phyloP scores from a whole-genome alignment of 2,113 vertebrate genomes.

The Redunca redunca region DNA sequence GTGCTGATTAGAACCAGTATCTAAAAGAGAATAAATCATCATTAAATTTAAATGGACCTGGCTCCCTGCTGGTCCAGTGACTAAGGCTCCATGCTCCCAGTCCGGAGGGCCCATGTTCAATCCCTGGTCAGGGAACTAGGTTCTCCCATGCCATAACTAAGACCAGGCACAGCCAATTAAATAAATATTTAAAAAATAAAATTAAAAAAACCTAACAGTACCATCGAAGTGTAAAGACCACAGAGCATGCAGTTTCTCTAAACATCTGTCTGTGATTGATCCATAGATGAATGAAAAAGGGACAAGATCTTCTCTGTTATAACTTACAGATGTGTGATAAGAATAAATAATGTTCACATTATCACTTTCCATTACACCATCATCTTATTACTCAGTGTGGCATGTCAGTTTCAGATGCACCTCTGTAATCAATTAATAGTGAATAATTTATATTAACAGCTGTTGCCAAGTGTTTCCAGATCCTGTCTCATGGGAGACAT shows the following conservation, averaged over 20 bases:
- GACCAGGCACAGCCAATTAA: neutral
- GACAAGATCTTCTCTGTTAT: neutral
- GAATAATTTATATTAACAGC: conserved; percentile 70
- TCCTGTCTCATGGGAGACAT: neutral
- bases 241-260: neutral
- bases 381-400: neutral
- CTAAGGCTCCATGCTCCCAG: neutral
- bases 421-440: conserved; percentile 50
- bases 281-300: neutral
- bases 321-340: neutral
- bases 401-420: neutral
- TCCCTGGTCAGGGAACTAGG: neutral
- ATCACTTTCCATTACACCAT: neutral
- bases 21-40: neutral
- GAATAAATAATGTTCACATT: neutral
- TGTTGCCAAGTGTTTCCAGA: conserved; percentile 49
- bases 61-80: neutral
- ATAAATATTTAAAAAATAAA: neutral
- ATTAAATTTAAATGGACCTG: neutral
- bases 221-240: neutral
- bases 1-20: neutral
- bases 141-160: neutral
- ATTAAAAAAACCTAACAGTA: neutral
- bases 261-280: neutral
- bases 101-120: neutral